Evolutionary conservation across 1,140 invertebrate species (phyloP).

Genomic region (Brachionus manjavacas): DNA sequence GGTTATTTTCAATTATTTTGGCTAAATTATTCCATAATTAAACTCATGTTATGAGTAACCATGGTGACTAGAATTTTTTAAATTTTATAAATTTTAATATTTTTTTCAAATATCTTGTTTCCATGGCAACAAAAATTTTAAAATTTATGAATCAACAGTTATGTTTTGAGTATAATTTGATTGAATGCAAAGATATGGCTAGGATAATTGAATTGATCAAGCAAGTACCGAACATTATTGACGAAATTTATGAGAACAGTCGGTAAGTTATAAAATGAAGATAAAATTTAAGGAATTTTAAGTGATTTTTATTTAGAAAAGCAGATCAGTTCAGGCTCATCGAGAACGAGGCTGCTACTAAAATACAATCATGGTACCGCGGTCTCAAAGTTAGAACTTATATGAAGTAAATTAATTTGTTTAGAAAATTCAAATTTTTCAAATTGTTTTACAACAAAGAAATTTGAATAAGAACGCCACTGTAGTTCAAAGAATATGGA

Average conservation of each 20-base stretch:
- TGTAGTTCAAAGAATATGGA: conserved; percentile 52
- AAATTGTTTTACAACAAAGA: conserved; percentile 46
- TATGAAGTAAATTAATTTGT: conserved; percentile 48
- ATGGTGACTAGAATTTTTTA: neutral
- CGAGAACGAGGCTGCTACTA: conserved; percentile 51
- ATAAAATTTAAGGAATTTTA: neutral
- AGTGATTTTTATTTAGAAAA: conserved; percentile 46
- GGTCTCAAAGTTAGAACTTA: conserved; percentile 49
- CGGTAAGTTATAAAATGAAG: neutral
- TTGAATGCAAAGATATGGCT: neutral
- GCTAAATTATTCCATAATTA: neutral
- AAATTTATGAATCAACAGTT: neutral
- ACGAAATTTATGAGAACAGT: conserved; percentile 26
- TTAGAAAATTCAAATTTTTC: neutral
- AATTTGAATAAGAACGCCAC: conserved; percentile 51
- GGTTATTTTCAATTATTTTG: neutral
- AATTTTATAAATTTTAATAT: neutral
- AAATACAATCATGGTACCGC: conserved; percentile 55
- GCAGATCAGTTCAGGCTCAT: conserved; percentile 49
- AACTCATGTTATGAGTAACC: neutral
- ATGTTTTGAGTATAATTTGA: neutral
- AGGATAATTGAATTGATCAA: conserved; percentile 29
- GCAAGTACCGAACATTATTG: conserved; percentile 32
- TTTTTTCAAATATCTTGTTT: neutral
- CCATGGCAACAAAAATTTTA: neutral